Evolutionary conservation across 2,113 vertebrate species (phyloP).

Genomic region (Cygnus buccinator): DNA sequence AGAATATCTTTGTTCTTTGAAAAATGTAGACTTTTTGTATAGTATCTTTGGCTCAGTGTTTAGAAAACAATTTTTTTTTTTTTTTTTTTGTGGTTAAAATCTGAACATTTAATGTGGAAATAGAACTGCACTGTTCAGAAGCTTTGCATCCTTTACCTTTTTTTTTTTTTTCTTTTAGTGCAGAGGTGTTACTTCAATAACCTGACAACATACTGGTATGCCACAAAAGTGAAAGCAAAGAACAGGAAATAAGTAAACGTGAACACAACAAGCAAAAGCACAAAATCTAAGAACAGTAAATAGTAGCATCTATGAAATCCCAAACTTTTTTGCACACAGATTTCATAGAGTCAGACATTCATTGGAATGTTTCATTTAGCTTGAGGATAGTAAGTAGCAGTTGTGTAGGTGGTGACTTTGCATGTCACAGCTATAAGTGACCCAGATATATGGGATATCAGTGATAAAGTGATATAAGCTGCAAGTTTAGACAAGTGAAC

Average conservation of each 20-base stretch:
- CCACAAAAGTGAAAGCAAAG: neutral
- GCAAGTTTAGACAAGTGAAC: neutral
- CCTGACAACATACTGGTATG: neutral
- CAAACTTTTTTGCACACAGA: neutral
- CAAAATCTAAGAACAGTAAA: neutral
- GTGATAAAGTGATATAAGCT: neutral
- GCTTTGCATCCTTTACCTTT: neutral
- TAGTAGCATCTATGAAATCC: neutral
- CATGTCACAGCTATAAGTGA: neutral
- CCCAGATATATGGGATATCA: neutral
- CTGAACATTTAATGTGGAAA: neutral
- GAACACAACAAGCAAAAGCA: neutral
- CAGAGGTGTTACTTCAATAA: neutral
- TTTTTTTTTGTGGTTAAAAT: neutral
- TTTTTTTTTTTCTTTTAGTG: neutral
- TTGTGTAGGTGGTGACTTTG: neutral
- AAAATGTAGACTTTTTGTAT: neutral
- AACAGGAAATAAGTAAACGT: neutral
- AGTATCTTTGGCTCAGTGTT: neutral
- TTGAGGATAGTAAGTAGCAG: neutral
- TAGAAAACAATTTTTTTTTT: neutral
- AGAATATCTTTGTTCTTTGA: neutral
- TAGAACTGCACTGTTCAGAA: neutral
- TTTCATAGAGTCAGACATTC: neutral
- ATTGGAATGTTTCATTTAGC: neutral